Conservation (phyloP, 2,888 invertebrate genomes). For the Vanessa cardui region DNA sequence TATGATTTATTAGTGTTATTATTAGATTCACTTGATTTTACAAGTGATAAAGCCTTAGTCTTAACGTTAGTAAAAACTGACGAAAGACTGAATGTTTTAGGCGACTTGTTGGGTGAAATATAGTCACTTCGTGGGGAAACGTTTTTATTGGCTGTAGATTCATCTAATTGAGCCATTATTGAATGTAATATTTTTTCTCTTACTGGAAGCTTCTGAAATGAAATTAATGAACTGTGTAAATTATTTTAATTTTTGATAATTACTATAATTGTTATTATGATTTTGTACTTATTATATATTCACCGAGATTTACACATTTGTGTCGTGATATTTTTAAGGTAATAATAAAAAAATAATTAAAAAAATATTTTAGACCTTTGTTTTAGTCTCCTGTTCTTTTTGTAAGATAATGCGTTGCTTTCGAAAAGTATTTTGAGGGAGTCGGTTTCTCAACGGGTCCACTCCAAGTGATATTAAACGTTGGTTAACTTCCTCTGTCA, state of each 20-base stretch:
- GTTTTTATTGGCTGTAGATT: slow-evolving; percentile 53
- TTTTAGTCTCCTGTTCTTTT: slow-evolving; percentile 81
- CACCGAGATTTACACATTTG: too few relatives aligned
- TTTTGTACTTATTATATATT: too few relatives aligned
- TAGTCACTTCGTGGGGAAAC: slow-evolving; percentile 52
- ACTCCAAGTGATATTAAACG: slow-evolving; percentile 84
- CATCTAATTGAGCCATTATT: slow-evolving; percentile 72
- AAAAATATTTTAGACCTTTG: slow-evolving; percentile 71
- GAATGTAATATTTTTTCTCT: slow-evolving; percentile 74
- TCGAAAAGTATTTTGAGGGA: slow-evolving; percentile 80
- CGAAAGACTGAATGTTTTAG: slow-evolving; percentile 60
- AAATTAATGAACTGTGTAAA: background rate
- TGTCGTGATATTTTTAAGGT: too few relatives aligned
- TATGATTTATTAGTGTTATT: slow-evolving; percentile 53
- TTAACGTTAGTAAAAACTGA: slow-evolving; percentile 80
- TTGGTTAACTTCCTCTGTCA: slow-evolving; percentile 78
- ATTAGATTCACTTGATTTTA: slow-evolving; percentile 66
- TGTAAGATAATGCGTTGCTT: slow-evolving; percentile 82
- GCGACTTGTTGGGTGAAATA: slow-evolving; percentile 58
- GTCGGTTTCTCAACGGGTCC: slow-evolving; percentile 84
- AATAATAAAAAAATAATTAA: too few relatives aligned
- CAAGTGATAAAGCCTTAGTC: slow-evolving; percentile 77
- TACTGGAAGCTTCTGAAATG: slow-evolving; percentile 74
- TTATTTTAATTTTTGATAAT: too few relatives aligned
- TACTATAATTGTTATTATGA: too few relatives aligned